Evolutionary conservation across 2,888 invertebrate species (phyloP).

Genomic region (Emesis castigata): DNA sequence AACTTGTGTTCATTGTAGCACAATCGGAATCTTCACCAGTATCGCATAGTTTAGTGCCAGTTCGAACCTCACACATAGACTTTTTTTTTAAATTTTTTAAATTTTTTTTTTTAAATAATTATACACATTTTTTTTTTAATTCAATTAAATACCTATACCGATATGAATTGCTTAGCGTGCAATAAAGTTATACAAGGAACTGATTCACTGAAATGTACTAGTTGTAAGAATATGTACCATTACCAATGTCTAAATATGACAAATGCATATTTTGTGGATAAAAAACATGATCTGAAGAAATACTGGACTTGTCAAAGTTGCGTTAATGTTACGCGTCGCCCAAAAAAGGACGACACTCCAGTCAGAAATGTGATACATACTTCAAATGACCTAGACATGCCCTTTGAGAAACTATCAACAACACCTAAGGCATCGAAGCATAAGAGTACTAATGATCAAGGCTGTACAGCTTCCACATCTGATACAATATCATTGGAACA

Average conservation of each 20-base stretch:
- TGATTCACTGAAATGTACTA: neutral
- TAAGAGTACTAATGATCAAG: too few species aligned
- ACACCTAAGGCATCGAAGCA: too few species aligned
- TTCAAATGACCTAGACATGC: neutral
- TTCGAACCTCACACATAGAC: too few species aligned
- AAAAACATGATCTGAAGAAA: neutral
- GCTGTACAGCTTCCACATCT: too few species aligned
- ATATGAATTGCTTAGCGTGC: neutral
- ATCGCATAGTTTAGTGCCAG: too few species aligned
- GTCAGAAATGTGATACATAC: neutral
- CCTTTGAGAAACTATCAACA: too few species aligned
- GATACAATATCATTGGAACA: too few species aligned
- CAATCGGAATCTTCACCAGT: too few species aligned
- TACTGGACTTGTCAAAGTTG: neutral
- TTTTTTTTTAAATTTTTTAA: too few species aligned
- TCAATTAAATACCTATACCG: neutral
- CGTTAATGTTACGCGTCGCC: neutral
- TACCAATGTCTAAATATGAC: neutral
- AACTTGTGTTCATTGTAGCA: too few species aligned
- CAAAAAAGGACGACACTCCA: neutral
- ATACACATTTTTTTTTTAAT: neutral
- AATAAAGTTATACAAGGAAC: neutral
- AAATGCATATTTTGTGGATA: neutral
- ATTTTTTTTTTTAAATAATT: neutral
- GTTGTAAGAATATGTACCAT: neutral